A percentile compares a stretch with the other conserved stretches of the same genome.
phyloP scores from a whole-genome alignment of 2,888 invertebrate species.

The Taenaris catops region DNA sequence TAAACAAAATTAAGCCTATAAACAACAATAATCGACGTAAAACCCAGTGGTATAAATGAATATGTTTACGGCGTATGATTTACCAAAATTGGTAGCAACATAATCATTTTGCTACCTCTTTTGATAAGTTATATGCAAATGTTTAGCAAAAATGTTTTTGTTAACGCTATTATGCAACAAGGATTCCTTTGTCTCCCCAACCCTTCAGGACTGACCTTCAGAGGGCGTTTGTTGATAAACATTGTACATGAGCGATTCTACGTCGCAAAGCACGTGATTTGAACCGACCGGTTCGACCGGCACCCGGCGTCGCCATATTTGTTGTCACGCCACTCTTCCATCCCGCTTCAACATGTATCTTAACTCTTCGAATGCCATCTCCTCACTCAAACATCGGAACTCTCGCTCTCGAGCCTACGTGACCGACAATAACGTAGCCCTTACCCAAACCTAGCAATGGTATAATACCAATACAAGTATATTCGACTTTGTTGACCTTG shows the following conservation, averaged over 20 bases:
- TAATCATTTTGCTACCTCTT: too few species aligned
- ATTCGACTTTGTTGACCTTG: conserved; percentile 7
- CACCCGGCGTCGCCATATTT: conserved; percentile 73
- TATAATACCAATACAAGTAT: conserved; percentile 13
- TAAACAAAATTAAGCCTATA: too few species aligned
- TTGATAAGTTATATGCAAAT: too few species aligned
- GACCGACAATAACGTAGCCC: conserved; percentile 64
- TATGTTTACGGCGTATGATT: too few species aligned
- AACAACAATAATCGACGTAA: too few species aligned
- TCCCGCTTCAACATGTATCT: conserved; percentile 42
- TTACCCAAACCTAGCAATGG: conserved; percentile 30
- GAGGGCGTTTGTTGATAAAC: conserved; percentile 76
- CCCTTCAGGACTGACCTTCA: conserved; percentile 68
- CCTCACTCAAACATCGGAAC: conserved; percentile 36
- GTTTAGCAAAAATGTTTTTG: too few species aligned
- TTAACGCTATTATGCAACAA: conserved; percentile 42
- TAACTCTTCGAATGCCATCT: conserved; percentile 30
- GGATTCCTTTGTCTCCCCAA: conserved; percentile 56
- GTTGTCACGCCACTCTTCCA: conserved; percentile 68
- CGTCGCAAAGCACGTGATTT: conserved; percentile 70
- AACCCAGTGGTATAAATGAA: too few species aligned
- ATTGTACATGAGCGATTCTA: conserved; percentile 57
- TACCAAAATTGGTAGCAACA: too few species aligned
- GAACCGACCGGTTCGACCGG: conserved; percentile 65
- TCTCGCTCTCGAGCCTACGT: conserved; percentile 64